These are phyloP conservation scores for Erpornis zantholeuca DNA, from an alignment of 2,113 vertebrate species.

Conservation along the genomic window DNA sequence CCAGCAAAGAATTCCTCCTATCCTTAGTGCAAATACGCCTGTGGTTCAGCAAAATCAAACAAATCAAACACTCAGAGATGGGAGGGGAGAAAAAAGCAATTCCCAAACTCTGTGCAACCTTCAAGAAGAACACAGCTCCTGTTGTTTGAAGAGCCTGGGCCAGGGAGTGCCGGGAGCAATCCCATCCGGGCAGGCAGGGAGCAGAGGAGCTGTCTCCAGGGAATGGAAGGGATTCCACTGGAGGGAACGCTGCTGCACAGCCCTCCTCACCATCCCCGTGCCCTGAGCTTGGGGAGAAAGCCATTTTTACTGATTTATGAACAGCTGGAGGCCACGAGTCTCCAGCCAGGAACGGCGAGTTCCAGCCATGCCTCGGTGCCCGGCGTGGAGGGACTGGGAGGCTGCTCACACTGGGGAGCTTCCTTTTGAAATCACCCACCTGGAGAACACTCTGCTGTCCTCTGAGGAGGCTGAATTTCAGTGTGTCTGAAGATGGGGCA, in stretches of 20 bases:
- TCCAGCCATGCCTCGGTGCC: fast-evolving
- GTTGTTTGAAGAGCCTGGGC: background rate
- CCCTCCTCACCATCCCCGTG: fast-evolving
- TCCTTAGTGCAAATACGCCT: background rate
- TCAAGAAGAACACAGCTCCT: background rate
- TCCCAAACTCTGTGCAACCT: background rate
- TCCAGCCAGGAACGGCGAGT: background rate
- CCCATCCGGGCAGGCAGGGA: background rate
- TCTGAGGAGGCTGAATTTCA: background rate
- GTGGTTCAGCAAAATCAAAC: background rate
- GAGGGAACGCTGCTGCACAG: background rate
- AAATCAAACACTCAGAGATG: background rate
- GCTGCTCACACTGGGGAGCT: background rate
- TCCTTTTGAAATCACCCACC: fast-evolving
- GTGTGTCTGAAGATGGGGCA: fast-evolving
- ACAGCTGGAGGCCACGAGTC: background rate
- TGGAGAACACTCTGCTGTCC: fast-evolving
- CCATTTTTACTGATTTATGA: fast-evolving
- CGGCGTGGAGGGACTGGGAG: background rate
- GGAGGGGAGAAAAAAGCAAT: background rate
- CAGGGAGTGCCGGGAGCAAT: background rate
- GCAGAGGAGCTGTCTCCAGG: background rate
- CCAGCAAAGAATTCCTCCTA: background rate
- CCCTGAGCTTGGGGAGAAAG: background rate
- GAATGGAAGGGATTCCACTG: background rate